A percentile compares a stretch with the other conserved stretches of the same genome.
These are phyloP conservation scores for Carassius gibelio DNA, from an alignment of 2,113 vertebrate species.

Conservation along the genomic window DNA sequence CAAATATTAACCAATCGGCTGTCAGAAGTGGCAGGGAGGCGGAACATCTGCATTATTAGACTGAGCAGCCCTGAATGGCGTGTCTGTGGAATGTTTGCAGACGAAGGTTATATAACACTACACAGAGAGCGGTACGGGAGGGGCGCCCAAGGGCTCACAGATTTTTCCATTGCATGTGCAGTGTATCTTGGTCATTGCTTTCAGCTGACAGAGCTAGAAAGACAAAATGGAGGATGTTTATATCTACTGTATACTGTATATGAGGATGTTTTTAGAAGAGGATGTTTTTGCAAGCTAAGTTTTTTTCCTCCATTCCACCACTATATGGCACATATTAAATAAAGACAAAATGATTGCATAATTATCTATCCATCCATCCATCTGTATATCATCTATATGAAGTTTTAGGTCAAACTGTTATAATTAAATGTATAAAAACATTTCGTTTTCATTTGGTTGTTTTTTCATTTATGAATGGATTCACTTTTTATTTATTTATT, in stretches of 20 bases:
- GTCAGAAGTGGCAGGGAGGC: constrained; percentile 48
- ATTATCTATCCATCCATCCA: neutral
- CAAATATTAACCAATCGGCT: constrained; percentile 61
- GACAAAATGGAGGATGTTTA: constrained; percentile 56
- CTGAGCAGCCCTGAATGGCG: constrained; percentile 72
- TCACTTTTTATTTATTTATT: too few relatives aligned
- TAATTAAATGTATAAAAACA: too few relatives aligned
- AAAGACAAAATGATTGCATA: neutral
- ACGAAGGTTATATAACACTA: constrained; percentile 80
- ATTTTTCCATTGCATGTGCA: constrained; percentile 76
- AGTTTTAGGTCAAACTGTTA: neutral
- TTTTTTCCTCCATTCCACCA: neutral
- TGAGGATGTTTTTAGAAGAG: neutral
- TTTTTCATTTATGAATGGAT: too few relatives aligned
- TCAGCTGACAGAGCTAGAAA: constrained; percentile 59
- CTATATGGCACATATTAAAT: neutral
- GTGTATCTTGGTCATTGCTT: constrained; percentile 72
- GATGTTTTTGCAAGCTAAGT: neutral
- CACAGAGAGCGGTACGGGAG: constrained; percentile 63
- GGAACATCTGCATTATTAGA: constrained; percentile 67
- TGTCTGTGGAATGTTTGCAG: constrained; percentile 77
- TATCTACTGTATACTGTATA: neutral
- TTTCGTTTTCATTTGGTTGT: too few relatives aligned
- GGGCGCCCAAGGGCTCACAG: constrained; percentile 51
- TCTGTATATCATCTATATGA: neutral